Evolutionary conservation across 2,797 vertebrate genomes (phyloP).

Genomic region (Melanotaenia maccullochi): DNA sequence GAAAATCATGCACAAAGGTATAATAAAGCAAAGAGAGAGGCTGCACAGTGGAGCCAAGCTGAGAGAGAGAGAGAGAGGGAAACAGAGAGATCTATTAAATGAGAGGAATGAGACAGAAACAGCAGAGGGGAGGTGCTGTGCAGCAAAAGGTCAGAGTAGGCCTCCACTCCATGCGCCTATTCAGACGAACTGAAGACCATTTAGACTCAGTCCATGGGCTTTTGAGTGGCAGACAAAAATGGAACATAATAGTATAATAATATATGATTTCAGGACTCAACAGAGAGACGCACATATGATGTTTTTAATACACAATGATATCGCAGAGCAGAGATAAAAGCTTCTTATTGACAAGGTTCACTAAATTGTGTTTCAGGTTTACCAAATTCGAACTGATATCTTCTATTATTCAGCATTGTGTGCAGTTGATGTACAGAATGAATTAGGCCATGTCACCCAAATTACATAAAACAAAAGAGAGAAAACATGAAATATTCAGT

Average conservation of each 20-base stretch:
- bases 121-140: constrained; percentile 53
- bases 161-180: constrained; percentile 50
- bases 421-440: neutral
- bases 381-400: constrained; percentile 16
- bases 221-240: constrained; percentile 53
- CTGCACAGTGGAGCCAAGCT: constrained; percentile 20
- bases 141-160: constrained; percentile 69
- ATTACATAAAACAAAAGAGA: neutral
- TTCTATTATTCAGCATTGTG: constrained; percentile 14
- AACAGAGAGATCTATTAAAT: constrained; percentile 32
- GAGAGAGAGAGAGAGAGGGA: constrained; percentile 12
- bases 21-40: constrained; percentile 49
- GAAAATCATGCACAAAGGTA: constrained; percentile 26
- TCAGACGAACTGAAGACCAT: constrained; percentile 54
- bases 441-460: neutral
- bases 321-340: constrained; percentile 35
- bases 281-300: constrained; percentile 5
- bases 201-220: constrained; percentile 50
- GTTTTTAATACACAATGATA: constrained; percentile 2
- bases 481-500: neutral
- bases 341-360: constrained; percentile 17
- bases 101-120: constrained; percentile 53
- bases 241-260: constrained; percentile 63
- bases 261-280: constrained; percentile 52
- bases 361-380: constrained; percentile 28